Base-by-base conservation (phyloP, 2,888 invertebrate genomes). In the Sepioteuthis lessoniana region DNA sequence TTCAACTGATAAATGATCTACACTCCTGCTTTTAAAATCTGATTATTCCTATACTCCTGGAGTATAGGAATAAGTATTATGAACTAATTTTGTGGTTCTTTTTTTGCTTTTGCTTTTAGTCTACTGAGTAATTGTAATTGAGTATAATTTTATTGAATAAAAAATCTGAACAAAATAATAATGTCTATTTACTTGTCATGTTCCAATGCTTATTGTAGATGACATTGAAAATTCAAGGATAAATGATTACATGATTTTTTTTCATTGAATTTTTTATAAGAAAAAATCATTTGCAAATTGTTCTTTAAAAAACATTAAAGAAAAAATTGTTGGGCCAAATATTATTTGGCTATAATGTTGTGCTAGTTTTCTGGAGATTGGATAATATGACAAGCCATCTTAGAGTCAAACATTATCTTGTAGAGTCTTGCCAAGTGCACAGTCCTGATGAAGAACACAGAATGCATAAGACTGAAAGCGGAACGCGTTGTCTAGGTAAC, bases 401-500 rank as follows among this genome's bases (percentile, higher is more conserved):
- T 2, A 16, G n/a, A n/a, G 10, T 16, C 2, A 76, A 76, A 76
- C 76, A 76, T n/a, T 19, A n/a, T 76, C 19, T 60, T 60, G 31
- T 31, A 10, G 28, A 60, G 60, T 10, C 13, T 55, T 55, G 55
- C 25, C 55, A 55, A 76, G 19, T n/a, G 76, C 4, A 76, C 16
- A 16, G n/a, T 76, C 19, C 16, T 35, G n/a, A 76, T 76, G 76
- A 76, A 76, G n/a, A 35, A 76, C 35, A 10, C 92, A n/a, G 46
- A 92, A n/a, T 47, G 92, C 92, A 92, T 42, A 92, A 92, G 92
- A 92, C 92, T 92, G 92, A 92, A 92, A 92, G 92, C 92, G 92
- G 92, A 92, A 92, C 92, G 92, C 92, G 92, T 92, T 92, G 92
- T 92, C n/a, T 92, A 92, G 46, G n/a, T 92, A 92, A 92, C 92